Percentiles rank a stretch among this genome's conserved stretches.
These are phyloP conservation scores for Bombus pascuorum DNA, from an alignment of 1,140 invertebrate genomes.

Conservation along the genomic window DNA sequence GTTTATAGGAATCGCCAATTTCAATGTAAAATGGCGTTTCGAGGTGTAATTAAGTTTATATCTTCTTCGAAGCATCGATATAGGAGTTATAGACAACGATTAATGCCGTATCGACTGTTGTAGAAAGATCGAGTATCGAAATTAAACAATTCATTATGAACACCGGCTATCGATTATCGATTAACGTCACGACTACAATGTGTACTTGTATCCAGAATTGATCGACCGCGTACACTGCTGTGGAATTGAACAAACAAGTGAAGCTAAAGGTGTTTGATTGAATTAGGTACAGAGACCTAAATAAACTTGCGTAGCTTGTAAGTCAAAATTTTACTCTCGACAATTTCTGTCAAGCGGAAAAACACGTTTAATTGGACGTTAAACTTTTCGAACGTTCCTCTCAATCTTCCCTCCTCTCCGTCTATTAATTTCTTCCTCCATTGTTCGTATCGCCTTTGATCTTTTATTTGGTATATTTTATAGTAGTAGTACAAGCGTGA, in stretches of 20 bases:
- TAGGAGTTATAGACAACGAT: not conserved
- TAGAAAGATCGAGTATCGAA: not conserved
- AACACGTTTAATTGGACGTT: not conserved
- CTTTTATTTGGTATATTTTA: not conserved
- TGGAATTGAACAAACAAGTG: constrained; percentile 27
- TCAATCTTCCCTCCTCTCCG: accelerated
- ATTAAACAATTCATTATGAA: constrained; percentile 40
- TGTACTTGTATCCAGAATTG: constrained; percentile 36
- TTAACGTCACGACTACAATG: constrained; percentile 23
- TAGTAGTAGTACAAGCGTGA: too few relatives aligned
- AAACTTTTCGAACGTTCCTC: not conserved
- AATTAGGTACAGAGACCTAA: constrained; percentile 8
- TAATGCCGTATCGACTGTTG: not conserved
- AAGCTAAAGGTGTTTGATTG: constrained; percentile 36
- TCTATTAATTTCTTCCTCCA: not conserved
- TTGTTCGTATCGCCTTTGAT: not conserved
- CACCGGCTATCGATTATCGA: constrained; percentile 35
- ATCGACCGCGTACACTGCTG: constrained; percentile 17
- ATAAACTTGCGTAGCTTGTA: not conserved
- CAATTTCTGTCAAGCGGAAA: not conserved
- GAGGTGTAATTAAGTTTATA: not conserved
- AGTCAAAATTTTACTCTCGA: not conserved
- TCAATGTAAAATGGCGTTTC: not conserved
- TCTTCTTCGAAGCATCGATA: not conserved
- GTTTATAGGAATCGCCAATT: not conserved